Conservation (phyloP, 1,140 invertebrate genomes). For the Cephus cinctus region DNA sequence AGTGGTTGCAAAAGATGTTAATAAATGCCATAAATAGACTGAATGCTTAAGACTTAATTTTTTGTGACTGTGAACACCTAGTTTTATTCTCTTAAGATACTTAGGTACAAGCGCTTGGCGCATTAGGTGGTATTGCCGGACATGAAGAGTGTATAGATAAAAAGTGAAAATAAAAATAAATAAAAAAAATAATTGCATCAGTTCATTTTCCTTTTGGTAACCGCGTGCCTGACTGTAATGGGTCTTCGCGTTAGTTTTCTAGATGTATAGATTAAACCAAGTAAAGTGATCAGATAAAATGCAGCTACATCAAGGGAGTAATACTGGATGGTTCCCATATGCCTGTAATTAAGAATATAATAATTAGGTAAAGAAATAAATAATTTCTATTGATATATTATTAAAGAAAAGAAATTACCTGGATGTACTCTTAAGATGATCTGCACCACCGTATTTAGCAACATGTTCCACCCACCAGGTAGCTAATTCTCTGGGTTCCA, state of each 20-base stretch:
- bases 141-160: not conserved
- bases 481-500: conserved; percentile 44
- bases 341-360: conserved; percentile 22
- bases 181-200: conserved; percentile 10
- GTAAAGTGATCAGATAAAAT: conserved; percentile 28
- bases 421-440: conserved; percentile 46
- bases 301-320: conserved; percentile 43
- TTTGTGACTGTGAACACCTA: not conserved
- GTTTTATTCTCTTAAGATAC: conserved; percentile 12
- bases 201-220: conserved; percentile 12
- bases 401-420: conserved; percentile 28
- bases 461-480: conserved; percentile 56
- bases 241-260: conserved; percentile 26
- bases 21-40: not conserved
- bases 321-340: conserved; percentile 44
- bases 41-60: not conserved
- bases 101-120: not conserved
- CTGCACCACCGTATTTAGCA: conserved; percentile 47
- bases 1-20: not conserved
- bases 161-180: not conserved
- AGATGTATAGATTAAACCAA: conserved; percentile 23
- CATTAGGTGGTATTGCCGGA: not conserved
- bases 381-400: not conserved
- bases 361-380: conserved; percentile 7
- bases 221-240: too few species aligned